Percentiles rank a stretch among this genome's conserved stretches.
Evolutionary conservation across 1,140 invertebrate genomes (phyloP).

Genomic region (Drosophila rufa): DNA sequence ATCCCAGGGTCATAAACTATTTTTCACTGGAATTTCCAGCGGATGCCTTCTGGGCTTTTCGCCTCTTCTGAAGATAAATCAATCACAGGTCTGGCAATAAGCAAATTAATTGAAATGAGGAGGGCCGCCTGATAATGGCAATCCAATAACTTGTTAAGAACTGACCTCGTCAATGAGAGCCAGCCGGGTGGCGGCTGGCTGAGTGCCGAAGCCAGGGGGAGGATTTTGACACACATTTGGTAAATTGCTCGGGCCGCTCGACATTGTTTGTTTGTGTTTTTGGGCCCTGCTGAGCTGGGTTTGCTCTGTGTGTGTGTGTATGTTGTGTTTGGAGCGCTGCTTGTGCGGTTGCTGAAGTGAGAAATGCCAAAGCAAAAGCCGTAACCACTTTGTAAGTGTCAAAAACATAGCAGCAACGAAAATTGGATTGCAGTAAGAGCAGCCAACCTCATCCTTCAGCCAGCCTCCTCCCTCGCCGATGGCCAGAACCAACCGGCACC

Average conservation of each 20-base stretch:
- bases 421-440: constrained; percentile 76
- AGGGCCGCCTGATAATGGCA: constrained; percentile 31
- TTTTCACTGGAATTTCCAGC: neutral
- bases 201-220: constrained; percentile 14
- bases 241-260: constrained; percentile 63
- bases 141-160: constrained; percentile 66
- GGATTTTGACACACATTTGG: constrained; percentile 79
- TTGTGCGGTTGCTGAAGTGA: constrained; percentile 82
- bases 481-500: constrained; percentile 21
- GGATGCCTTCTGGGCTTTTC: too few relatives aligned
- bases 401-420: constrained; percentile 81
- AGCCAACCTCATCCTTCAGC: constrained; percentile 6
- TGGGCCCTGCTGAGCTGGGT: constrained; percentile 2
- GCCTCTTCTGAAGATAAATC: constrained; percentile 29
- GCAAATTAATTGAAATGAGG: constrained; percentile 49
- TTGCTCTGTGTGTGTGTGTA: constrained; percentile 12
- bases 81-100: constrained; percentile 16
- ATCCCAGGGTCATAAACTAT: neutral
- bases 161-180: constrained; percentile 75
- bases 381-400: constrained; percentile 83
- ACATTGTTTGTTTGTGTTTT: constrained; percentile 32
- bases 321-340: constrained; percentile 37
- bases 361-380: constrained; percentile 83
- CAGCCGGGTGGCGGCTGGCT: constrained; percentile 15
- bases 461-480: neutral